phyloP scores from a whole-genome alignment of 2,113 vertebrate genomes.

The Nanger granti region DNA sequence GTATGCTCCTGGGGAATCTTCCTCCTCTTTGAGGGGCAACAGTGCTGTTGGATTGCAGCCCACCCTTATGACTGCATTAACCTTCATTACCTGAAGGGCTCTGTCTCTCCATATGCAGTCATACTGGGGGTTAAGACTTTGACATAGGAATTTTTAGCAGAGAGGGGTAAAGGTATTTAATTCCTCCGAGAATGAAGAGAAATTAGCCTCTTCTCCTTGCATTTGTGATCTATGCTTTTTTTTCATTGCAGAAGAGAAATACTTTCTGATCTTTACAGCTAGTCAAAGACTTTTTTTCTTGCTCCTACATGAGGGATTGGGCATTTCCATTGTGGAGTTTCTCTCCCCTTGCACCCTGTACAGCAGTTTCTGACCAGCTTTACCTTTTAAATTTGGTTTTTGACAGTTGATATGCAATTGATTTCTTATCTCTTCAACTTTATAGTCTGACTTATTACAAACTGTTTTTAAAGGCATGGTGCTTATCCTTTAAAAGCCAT shows the following conservation, averaged over 20 bases:
- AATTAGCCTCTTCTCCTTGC: background rate
- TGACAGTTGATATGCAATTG: constrained; percentile 40
- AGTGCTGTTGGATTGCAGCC: background rate
- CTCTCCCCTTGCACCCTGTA: background rate
- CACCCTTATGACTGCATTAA: background rate
- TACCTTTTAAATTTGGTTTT: constrained; percentile 30
- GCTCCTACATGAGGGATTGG: background rate
- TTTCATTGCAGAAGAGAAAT: background rate
- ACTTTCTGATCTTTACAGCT: background rate
- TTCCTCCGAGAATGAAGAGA: background rate
- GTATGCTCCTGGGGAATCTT: background rate
- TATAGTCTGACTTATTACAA: constrained; percentile 34
- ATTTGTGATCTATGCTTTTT: background rate
- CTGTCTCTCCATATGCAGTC: background rate
- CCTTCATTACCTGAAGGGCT: background rate
- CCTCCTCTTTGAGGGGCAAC: background rate
- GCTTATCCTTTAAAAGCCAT: constrained; percentile 23
- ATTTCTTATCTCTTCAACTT: constrained; percentile 45
- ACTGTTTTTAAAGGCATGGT: constrained; percentile 21
- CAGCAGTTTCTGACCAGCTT: constrained; percentile 5
- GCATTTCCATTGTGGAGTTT: background rate
- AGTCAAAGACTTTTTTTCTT: background rate
- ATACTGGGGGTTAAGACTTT: background rate
- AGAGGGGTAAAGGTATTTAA: background rate
- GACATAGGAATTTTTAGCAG: background rate